Percentiles rank a stretch among this genome's conserved stretches.
Evolutionary conservation across 2,113 vertebrate species (phyloP).

Genomic region (Argyrosomus japonicus): DNA sequence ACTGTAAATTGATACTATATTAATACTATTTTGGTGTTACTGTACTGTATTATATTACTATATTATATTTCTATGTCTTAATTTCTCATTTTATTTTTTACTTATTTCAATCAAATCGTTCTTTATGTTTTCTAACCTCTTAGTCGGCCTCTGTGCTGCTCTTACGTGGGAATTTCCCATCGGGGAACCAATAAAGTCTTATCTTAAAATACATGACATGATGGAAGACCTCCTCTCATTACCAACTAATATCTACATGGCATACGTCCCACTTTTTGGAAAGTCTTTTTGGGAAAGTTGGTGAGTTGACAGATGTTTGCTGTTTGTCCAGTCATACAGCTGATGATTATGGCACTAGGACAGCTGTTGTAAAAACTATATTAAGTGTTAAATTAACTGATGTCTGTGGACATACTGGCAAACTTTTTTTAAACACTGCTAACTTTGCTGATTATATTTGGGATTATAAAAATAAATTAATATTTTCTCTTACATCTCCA

Average conservation of each 20-base stretch:
- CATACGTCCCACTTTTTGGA: not conserved
- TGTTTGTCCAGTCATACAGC: constrained; percentile 25
- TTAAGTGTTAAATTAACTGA: not conserved
- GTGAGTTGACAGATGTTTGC: constrained; percentile 20
- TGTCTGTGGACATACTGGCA: not conserved
- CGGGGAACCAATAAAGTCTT: not conserved
- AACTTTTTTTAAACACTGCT: not conserved
- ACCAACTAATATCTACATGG: not conserved
- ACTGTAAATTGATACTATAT: no score
- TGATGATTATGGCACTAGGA: constrained; percentile 1
- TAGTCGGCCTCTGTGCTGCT: not conserved
- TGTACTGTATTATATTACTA: not conserved
- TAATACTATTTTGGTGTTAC: not conserved
- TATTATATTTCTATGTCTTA: not conserved
- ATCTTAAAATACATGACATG: not conserved
- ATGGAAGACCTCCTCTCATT: not conserved
- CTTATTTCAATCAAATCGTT: not conserved
- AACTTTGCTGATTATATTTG: not conserved
- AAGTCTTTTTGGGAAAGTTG: not conserved
- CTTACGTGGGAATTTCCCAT: not conserved
- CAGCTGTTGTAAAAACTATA: constrained; percentile 11
- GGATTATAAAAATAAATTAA: constrained; percentile 4
- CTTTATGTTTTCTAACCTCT: not conserved
- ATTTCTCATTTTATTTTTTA: not conserved
- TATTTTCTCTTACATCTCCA: not conserved